Evolutionary conservation across 1,140 invertebrate species (phyloP).

Genomic region (Muscidifurax raptorellus): DNA sequence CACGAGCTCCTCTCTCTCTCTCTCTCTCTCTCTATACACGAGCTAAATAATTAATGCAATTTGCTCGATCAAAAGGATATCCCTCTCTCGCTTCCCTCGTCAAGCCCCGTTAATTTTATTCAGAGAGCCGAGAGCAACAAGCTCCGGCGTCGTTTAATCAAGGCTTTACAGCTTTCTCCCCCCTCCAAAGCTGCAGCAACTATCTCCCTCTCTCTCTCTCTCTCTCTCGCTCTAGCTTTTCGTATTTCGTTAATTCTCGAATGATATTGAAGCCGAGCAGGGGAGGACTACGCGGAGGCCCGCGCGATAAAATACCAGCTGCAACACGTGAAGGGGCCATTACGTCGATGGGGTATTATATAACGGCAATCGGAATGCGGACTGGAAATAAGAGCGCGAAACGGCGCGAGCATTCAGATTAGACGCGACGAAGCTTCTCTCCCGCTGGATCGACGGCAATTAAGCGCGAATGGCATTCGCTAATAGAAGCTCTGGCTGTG

Average conservation of each 20-base stretch:
- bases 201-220: background rate
- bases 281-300: background rate
- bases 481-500: slow-evolving; percentile 12
- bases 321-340: background rate
- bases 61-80: slow-evolving; percentile 6
- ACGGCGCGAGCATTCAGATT: slow-evolving; percentile 27
- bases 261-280: background rate
- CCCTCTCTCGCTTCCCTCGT: background rate
- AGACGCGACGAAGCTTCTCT: background rate
- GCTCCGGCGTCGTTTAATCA: slow-evolving; percentile 3
- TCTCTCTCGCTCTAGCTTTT: background rate
- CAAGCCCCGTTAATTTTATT: slow-evolving; percentile 18
- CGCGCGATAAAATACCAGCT: background rate
- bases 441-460: background rate
- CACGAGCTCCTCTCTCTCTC: too few relatives aligned
- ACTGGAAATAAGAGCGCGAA: slow-evolving; percentile 5
- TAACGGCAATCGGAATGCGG: background rate
- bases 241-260: background rate
- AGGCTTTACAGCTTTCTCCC: background rate
- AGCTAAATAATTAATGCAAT: slow-evolving; percentile 12
- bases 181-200: too few relatives aligned
- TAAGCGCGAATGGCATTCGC: slow-evolving; percentile 25
- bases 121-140: background rate
- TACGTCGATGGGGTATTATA: background rate
- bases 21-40: too few relatives aligned